Evolutionary conservation across 2,797 vertebrate genomes (phyloP), one percentile per base, ranked within the genome.

Genomic region (Hyperoplus immaculatus): DNA sequence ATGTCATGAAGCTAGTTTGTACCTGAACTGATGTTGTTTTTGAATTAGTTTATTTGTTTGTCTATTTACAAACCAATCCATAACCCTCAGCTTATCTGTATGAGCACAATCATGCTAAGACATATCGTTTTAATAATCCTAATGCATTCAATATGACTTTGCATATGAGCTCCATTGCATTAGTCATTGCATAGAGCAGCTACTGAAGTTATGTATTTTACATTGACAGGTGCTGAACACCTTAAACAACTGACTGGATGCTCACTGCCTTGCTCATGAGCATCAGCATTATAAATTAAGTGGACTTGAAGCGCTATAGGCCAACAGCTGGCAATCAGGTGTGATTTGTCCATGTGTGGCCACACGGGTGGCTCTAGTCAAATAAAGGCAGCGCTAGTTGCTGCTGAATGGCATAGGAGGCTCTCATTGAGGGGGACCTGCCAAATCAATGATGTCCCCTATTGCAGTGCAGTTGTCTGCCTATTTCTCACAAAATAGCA

Each of bases 321-420:
- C 54, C 9, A 69, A 43, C 45, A 64, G 41, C 55, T 57, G 61
- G 56, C 36, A 73, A 15, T 54, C 67, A 53, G 45, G 59, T 50
- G 15, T 42, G 5, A 53, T 39, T n/a, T 36, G 54, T 8, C 50
- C 64, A 38, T 29, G 12, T 58, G 15, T 47, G 9, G 57, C 56
- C 63, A 49, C 47, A 72, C 65, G 74, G 69, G 69, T 59, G 62
- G 39, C 43, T 60, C 39, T 21, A 61, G 13, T 71, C 54, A 79
- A 56, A 51, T 59, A 1, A 42, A 53, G 46, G 50, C 55, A 58
- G 50, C 8, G n/a, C 29, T 16, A 39, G 12, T 41, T 81, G 54
- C 73, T 64, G 53, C 53, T 65, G 50, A 68, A 51, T 16, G 70
- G 13, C 13, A 8, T 8, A 57, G 55, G 39, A 46, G 50, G 62